Conservation (phyloP, 2,797 vertebrate species). For the Sylvilagus floridanus region DNA sequence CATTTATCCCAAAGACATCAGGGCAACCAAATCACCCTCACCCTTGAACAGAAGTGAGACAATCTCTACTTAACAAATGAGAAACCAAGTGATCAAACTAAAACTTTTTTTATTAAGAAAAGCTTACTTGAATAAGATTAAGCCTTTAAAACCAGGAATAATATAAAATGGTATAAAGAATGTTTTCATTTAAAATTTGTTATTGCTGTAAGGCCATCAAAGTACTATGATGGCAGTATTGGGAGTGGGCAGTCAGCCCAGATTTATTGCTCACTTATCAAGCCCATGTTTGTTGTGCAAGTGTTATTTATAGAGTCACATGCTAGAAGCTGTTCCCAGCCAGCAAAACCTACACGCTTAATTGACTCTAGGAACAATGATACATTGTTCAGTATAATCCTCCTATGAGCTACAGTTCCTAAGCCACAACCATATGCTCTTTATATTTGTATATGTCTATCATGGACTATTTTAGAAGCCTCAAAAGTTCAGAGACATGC, state of each 20-base stretch:
- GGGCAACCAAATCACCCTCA: not conserved
- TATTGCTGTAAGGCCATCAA: slow-evolving; percentile 58
- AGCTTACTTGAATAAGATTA: slow-evolving; percentile 2
- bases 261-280: slow-evolving; percentile 92
- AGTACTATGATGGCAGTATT: slow-evolving; percentile 68
- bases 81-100: slow-evolving; percentile 3
- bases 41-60: slow-evolving; percentile 7
- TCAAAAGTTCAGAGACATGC: slow-evolving; percentile 55
- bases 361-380: slow-evolving; percentile 87
- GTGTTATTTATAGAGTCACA: slow-evolving; percentile 94
- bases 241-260: slow-evolving; percentile 85
- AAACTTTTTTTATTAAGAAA: slow-evolving; percentile 56
- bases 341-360: slow-evolving; percentile 89
- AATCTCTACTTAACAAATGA: not conserved
- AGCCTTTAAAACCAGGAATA: slow-evolving; percentile 46
- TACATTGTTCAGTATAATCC: slow-evolving; percentile 84
- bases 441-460: slow-evolving; percentile 64
- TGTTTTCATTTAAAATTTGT: slow-evolving; percentile 48
- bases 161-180: slow-evolving; percentile 45
- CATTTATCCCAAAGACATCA: not conserved
- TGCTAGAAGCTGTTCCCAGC: slow-evolving; percentile 88
- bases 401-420: slow-evolving; percentile 84
- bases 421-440: slow-evolving; percentile 79
- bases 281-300: slow-evolving; percentile 90
- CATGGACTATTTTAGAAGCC: slow-evolving; percentile 69